Percentiles rank a stretch among this genome's conserved stretches.
These are phyloP conservation scores for Pentamera pediparva DNA, from an alignment of 53 echinoderm and acorn worm species.

Conservation along the genomic window DNA sequence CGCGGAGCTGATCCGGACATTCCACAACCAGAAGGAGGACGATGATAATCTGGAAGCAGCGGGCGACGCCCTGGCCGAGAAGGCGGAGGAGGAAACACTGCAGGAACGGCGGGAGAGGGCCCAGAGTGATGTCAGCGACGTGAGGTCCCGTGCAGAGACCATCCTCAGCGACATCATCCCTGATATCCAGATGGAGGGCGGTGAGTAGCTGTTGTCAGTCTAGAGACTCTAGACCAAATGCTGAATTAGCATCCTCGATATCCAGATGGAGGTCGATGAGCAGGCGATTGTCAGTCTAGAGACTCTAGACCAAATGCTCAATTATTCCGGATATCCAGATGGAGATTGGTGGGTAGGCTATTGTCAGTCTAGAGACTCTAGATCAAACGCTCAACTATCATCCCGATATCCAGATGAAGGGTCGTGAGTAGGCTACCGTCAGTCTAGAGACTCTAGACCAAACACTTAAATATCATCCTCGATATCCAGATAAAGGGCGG, in stretches of 20 bases:
- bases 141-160: constrained; percentile 36
- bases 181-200: background rate
- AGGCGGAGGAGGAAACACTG: constrained; percentile 27
- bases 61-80: constrained; percentile 24
- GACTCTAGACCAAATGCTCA: constrained; percentile 29
- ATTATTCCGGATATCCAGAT: constrained; percentile 5
- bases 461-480: constrained; percentile 7
- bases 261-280: background rate
- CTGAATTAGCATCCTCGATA: constrained; percentile 4
- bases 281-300: no score
- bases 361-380: no score
- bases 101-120: constrained; percentile 42
- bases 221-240: constrained; percentile 36
- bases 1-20: constrained; percentile 71
- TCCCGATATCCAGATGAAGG: background rate
- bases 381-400: constrained; percentile 19
- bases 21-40: constrained; percentile 72
- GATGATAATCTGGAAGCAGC: constrained; percentile 47
- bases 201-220: no score
- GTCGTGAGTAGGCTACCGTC: constrained; percentile 1
- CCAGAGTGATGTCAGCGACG: constrained; percentile 29
- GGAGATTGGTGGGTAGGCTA: background rate
- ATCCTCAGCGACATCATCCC: constrained; percentile 29
- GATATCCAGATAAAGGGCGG: constrained; percentile 3
- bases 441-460: no score